Percentiles rank a stretch among this genome's conserved stretches.
Evolutionary conservation across 2,888 invertebrate species (phyloP).

Genomic region (Nysson spinosus): DNA sequence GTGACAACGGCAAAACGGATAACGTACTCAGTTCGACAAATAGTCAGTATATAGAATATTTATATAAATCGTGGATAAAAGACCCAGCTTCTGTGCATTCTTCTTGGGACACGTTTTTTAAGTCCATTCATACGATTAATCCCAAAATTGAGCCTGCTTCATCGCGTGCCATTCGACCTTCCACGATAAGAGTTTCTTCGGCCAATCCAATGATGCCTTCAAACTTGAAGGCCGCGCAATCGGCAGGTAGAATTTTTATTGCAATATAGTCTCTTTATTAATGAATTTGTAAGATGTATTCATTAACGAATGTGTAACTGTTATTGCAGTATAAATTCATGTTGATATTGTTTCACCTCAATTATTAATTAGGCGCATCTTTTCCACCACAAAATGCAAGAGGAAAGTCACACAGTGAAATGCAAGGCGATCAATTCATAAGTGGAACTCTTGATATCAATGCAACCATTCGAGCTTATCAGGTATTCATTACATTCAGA

Average conservation of each 20-base stretch:
- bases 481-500: constrained; percentile 52
- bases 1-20: constrained; percentile 30
- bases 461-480: constrained; percentile 69
- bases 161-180: too few species aligned
- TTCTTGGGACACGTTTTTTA: constrained; percentile 68
- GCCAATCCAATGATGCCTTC: background rate
- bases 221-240: constrained; percentile 2
- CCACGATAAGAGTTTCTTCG: constrained; percentile 8
- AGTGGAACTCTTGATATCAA: constrained; percentile 58
- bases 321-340: too few species aligned
- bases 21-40: constrained; percentile 63
- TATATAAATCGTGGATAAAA: constrained; percentile 65
- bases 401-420: constrained; percentile 40
- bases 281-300: too few species aligned
- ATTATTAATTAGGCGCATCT: constrained; percentile 1
- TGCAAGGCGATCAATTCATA: constrained; percentile 43
- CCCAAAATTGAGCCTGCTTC: too few species aligned
- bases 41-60: constrained; percentile 67
- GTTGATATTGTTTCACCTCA: background rate
- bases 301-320: too few species aligned
- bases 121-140: constrained; percentile 18
- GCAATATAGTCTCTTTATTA: background rate
- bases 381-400: constrained; percentile 28
- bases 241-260: constrained; percentile 5
- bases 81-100: constrained; percentile 61